Evolutionary conservation across 1,140 invertebrate genomes (phyloP).

Genomic region (Zaprionus capensis): DNA sequence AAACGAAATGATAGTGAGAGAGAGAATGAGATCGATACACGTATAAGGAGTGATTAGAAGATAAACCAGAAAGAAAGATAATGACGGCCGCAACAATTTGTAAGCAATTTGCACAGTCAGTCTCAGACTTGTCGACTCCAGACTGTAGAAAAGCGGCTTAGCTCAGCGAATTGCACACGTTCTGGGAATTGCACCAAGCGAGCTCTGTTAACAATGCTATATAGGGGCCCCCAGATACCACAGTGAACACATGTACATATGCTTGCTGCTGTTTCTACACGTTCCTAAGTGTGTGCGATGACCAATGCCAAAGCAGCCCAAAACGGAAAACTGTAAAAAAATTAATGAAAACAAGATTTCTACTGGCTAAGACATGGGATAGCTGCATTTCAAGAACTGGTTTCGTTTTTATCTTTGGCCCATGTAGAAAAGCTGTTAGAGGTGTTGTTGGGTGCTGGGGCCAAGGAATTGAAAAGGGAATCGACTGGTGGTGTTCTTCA

Average conservation of each 20-base stretch:
- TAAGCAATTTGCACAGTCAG: slow-evolving; percentile 40
- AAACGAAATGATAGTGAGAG: slow-evolving; percentile 4
- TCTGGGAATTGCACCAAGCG: slow-evolving; percentile 66
- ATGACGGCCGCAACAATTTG: slow-evolving; percentile 31
- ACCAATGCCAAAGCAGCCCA: slow-evolving; percentile 61
- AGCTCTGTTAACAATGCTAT: slow-evolving; percentile 57
- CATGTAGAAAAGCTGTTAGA: slow-evolving; percentile 54
- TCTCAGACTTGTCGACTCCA: slow-evolving; percentile 45
- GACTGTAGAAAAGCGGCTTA: slow-evolving; percentile 29
- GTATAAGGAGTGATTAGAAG: slow-evolving; percentile 10
- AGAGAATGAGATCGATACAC: not conserved
- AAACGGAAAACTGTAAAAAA: slow-evolving; percentile 75
- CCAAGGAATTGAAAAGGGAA: slow-evolving; percentile 55
- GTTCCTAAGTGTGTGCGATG: slow-evolving; percentile 36
- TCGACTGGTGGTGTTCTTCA: slow-evolving; percentile 40
- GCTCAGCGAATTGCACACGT: slow-evolving; percentile 69
- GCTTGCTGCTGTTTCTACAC: slow-evolving; percentile 6
- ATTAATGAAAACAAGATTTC: slow-evolving; percentile 65
- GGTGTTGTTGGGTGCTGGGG: slow-evolving; percentile 16
- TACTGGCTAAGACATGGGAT: slow-evolving; percentile 19
- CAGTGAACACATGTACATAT: slow-evolving; percentile 35
- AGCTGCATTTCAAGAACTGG: slow-evolving; percentile 68
- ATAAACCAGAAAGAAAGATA: slow-evolving; percentile 33
- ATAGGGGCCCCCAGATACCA: slow-evolving; percentile 47
- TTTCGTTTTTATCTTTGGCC: slow-evolving; percentile 57